Evolutionary conservation across 2,113 vertebrate genomes (phyloP).

Genomic region (Melanostigma gelatinosum): DNA sequence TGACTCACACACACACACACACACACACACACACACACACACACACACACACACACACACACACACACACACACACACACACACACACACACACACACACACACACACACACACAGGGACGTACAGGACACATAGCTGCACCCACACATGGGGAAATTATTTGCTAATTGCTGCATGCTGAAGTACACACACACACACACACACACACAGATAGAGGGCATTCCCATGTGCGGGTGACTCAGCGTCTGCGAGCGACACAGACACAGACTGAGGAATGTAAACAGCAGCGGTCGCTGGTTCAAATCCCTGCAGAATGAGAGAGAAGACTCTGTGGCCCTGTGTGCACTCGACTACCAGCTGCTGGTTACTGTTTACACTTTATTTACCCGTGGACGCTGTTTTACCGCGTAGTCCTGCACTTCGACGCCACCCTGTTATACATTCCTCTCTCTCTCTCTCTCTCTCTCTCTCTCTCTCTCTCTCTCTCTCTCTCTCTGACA

Average conservation of each 20-base stretch:
- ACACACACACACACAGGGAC: slow-evolving; percentile 9
- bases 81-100: slow-evolving; percentile 6
- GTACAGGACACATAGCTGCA: slow-evolving; percentile 29
- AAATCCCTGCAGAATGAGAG: slow-evolving; percentile 49
- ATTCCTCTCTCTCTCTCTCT: not conserved
- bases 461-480: slow-evolving; percentile 3
- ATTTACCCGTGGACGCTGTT: not conserved
- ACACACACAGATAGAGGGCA: slow-evolving; percentile 27
- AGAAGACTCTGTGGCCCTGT: slow-evolving; percentile 14
- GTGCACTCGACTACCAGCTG: slow-evolving; percentile 4
- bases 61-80: slow-evolving; percentile 7
- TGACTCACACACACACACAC: slow-evolving; percentile 39
- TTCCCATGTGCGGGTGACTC: slow-evolving; percentile 57
- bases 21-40: slow-evolving; percentile 18
- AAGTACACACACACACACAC: slow-evolving; percentile 8
- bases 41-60: slow-evolving; percentile 16
- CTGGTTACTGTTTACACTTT: slow-evolving; percentile 41
- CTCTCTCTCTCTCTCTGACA: not conserved
- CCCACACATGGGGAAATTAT: slow-evolving; percentile 55
- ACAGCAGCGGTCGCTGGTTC: slow-evolving; percentile 62
- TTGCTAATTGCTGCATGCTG: slow-evolving; percentile 39
- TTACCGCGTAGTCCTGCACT: no score
- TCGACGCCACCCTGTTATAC: slow-evolving; percentile 16
- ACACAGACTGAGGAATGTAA: slow-evolving; percentile 69
- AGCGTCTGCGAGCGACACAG: slow-evolving; percentile 57